Percentiles rank a stretch among this genome's conserved stretches.
phyloP scores from a whole-genome alignment of 2,888 invertebrate species.

The Limnephilus rhombicus region DNA sequence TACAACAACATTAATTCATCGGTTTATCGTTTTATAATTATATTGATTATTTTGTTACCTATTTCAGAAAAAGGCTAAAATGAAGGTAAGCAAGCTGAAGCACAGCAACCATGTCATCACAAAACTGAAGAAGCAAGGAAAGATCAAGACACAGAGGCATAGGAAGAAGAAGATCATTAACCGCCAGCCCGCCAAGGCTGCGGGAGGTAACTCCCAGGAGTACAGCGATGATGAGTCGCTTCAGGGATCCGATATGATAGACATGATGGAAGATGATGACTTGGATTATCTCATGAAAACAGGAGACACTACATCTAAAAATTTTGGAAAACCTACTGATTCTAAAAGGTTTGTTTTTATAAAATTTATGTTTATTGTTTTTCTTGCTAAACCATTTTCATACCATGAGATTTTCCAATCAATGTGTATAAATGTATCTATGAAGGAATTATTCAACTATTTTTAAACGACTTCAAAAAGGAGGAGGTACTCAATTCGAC shows the following conservation, averaged over 20 bases:
- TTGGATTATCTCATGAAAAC: constrained; percentile 75
- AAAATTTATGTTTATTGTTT: not conserved
- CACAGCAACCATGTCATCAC: constrained; percentile 79
- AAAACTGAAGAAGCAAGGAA: constrained; percentile 78
- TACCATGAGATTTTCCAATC: not conserved
- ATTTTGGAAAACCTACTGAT: not conserved
- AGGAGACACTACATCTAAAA: constrained; percentile 52
- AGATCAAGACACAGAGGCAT: constrained; percentile 75
- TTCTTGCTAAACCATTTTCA: not conserved
- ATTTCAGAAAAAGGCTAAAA: constrained; percentile 76
- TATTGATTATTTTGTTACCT: not conserved
- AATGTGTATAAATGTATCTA: too few relatives aligned
- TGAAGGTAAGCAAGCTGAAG: constrained; percentile 78
- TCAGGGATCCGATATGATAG: constrained; percentile 77
- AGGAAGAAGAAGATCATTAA: constrained; percentile 70
- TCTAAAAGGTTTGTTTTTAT: not conserved
- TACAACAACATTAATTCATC: not conserved
- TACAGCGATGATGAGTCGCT: constrained; percentile 74
- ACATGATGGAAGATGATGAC: constrained; percentile 80
- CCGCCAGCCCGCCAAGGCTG: constrained; percentile 66
- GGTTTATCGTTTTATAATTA: not conserved
- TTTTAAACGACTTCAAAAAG: too few relatives aligned
- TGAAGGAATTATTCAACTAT: too few relatives aligned
- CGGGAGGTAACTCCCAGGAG: constrained; percentile 67
- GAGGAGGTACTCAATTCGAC: too few relatives aligned